A percentile compares a stretch with the other conserved stretches of the same genome.
phyloP scores from a whole-genome alignment of 1,140 invertebrate genomes.

The Drosophila equinoxialis region DNA sequence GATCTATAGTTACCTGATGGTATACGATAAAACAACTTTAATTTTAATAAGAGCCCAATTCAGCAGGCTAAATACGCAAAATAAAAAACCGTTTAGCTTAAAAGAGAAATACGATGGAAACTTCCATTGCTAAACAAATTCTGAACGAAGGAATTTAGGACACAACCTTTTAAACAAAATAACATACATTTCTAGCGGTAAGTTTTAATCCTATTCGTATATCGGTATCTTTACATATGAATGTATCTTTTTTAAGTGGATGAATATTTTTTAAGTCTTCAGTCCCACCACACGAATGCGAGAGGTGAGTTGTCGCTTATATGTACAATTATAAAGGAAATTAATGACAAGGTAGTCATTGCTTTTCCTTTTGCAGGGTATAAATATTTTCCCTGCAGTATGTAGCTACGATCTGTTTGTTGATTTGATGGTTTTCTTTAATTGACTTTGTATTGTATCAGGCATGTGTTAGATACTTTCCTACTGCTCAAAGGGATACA shows the following conservation, averaged over 20 bases:
- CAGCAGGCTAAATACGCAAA: too few species aligned
- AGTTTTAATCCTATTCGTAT: too few species aligned
- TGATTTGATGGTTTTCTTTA: constrained; percentile 57
- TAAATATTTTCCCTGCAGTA: background rate
- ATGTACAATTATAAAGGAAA: constrained; percentile 6
- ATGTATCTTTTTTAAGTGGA: background rate
- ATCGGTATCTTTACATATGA: too few species aligned
- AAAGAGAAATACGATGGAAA: background rate
- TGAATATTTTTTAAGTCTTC: background rate
- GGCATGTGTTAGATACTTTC: constrained; percentile 55
- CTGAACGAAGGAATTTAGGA: too few species aligned
- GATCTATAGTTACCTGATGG: too few species aligned
- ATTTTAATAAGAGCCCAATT: too few species aligned
- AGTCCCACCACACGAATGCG: background rate
- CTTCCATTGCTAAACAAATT: too few species aligned
- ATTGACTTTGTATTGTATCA: constrained; percentile 35
- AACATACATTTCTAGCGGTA: too few species aligned
- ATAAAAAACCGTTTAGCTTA: too few species aligned
- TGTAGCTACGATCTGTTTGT: background rate
- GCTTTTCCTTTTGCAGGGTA: background rate
- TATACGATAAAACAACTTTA: too few species aligned
- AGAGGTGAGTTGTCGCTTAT: background rate
- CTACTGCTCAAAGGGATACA: constrained; percentile 41
- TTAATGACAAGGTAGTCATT: background rate
- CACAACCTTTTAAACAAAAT: too few species aligned